These are phyloP conservation scores for Holotrichia oblita DNA, from an alignment of 1,140 invertebrate genomes.

Conservation along the genomic window DNA sequence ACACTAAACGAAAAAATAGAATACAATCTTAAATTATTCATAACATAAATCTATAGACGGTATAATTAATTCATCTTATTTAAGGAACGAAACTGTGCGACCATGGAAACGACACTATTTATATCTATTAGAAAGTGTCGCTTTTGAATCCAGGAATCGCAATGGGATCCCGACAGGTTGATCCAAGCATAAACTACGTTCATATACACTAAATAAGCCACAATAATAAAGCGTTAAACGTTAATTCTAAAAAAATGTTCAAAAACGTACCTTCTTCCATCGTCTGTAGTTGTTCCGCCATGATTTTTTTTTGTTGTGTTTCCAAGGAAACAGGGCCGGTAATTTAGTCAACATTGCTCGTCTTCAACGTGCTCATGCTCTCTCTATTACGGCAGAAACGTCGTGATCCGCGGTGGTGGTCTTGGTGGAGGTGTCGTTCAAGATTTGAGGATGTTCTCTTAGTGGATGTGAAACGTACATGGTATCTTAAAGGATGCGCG, in stretches of 20 bases:
- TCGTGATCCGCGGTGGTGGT: neutral
- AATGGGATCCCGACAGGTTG: neutral
- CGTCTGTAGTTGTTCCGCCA: slow-evolving; percentile 48
- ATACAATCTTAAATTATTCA: neutral
- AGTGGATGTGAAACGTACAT: too few species aligned
- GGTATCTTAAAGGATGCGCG: neutral
- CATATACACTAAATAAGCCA: neutral
- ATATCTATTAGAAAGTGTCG: neutral
- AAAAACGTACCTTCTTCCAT: slow-evolving; percentile 55
- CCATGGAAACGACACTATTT: slow-evolving; percentile 45
- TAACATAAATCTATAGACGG: neutral
- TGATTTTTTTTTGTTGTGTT: slow-evolving; percentile 59
- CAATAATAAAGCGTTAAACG: neutral
- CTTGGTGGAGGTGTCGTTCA: too few species aligned
- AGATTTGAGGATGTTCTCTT: too few species aligned
- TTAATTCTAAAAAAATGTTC: neutral
- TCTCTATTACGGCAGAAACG: neutral
- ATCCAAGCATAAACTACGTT: neutral
- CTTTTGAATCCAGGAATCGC: neutral
- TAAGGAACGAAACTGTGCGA: neutral
- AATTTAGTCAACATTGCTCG: slow-evolving; percentile 50
- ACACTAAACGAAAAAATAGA: too few species aligned
- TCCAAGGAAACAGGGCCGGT: slow-evolving; percentile 56
- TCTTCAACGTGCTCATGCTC: neutral
- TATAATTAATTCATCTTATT: slow-evolving; percentile 22